Conservation (phyloP, 2,113 vertebrate species). For the Zosterops hypoxanthus region DNA sequence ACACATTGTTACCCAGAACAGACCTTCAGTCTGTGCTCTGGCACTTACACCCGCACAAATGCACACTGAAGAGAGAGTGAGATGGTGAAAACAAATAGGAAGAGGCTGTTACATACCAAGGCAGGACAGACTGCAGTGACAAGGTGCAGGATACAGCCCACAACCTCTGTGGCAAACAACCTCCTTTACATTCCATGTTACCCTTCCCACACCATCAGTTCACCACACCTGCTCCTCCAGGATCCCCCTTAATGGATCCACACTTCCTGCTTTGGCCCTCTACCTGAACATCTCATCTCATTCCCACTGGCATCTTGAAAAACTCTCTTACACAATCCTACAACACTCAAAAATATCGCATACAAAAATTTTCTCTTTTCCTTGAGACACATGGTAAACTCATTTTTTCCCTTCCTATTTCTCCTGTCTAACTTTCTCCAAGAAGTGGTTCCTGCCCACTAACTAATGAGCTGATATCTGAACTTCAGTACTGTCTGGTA, state of each 20-base stretch:
- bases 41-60: not conserved
- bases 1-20: not conserved
- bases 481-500: not conserved
- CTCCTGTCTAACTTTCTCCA: not conserved
- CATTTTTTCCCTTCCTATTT: not conserved
- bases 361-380: not conserved
- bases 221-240: not conserved
- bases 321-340: not conserved
- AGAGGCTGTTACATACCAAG: not conserved
- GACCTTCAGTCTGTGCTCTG: not conserved
- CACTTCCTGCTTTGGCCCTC: not conserved
- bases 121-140: not conserved
- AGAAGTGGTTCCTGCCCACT: not conserved
- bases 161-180: not conserved
- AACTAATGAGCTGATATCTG: not conserved
- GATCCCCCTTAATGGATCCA: not conserved
- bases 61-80: not conserved
- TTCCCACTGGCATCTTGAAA: not conserved
- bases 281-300: not conserved
- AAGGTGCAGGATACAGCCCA: not conserved
- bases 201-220: rapidly evolving
- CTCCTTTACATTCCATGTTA: not conserved
- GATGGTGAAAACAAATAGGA: not conserved
- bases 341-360: not conserved
- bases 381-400: not conserved